Conservation (phyloP, 2,797 vertebrate species). For the Valencia hispanica region DNA sequence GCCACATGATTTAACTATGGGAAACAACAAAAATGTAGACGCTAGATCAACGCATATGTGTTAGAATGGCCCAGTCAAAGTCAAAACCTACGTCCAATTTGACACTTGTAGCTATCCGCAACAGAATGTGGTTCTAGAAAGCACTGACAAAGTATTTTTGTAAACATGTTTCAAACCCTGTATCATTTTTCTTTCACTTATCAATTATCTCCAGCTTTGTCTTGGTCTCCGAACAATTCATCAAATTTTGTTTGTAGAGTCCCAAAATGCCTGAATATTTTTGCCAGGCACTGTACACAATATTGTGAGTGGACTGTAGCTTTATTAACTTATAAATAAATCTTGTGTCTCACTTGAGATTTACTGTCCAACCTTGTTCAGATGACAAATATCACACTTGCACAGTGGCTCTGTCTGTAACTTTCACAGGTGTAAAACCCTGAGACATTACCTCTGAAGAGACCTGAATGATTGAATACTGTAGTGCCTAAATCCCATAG, state of each 20-base stretch:
- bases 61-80: no score
- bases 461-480: constrained; percentile 2
- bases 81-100: not conserved
- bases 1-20: no score
- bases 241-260: not conserved
- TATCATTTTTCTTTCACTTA: not conserved
- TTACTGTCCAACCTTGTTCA: not conserved
- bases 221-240: not conserved
- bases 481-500: not conserved
- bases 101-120: not conserved
- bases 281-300: not conserved
- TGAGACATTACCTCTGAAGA: not conserved
- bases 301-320: not conserved
- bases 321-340: not conserved
- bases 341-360: not conserved
- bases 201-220: not conserved
- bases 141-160: not conserved
- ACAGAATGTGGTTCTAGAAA: not conserved
- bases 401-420: not conserved
- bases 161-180: not conserved
- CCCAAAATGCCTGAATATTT: not conserved
- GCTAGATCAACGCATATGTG: no score
- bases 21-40: no score
- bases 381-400: not conserved
- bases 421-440: not conserved